These are phyloP conservation scores for Dolomedes plantarius DNA, from an alignment of 2,888 invertebrate genomes.

Conservation along the genomic window DNA sequence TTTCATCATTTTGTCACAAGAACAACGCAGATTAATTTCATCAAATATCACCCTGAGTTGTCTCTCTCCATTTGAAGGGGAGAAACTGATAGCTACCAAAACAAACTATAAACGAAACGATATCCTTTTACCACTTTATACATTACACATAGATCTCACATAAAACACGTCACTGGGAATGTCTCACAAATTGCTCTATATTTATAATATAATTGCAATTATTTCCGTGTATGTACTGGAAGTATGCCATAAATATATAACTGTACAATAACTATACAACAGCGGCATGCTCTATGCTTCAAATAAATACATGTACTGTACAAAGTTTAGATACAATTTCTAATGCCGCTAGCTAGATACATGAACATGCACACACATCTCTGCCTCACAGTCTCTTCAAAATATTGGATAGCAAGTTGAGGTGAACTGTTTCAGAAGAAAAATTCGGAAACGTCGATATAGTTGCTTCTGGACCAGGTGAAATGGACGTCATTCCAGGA, in stretches of 20 bases:
- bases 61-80: not conserved
- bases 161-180: conserved; percentile 53
- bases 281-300: conserved; percentile 41
- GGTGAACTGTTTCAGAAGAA: conserved; percentile 3
- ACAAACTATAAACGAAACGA: not conserved
- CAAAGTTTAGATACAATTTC: conserved; percentile 28
- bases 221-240: conserved; percentile 15
- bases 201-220: conserved; percentile 34
- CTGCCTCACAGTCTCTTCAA: conserved; percentile 20
- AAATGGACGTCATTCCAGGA: conserved; percentile 50
- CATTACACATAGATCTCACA: conserved; percentile 12
- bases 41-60: conserved; percentile 39
- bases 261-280: conserved; percentile 69
- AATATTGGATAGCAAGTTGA: not conserved
- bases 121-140: not conserved
- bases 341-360: conserved; percentile 56
- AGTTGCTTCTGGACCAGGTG: conserved; percentile 43
- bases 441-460: conserved; percentile 25
- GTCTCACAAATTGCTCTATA: conserved; percentile 19
- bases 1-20: conserved; percentile 26
- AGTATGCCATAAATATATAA: conserved; percentile 58
- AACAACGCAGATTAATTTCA: not conserved
- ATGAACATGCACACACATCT: conserved; percentile 33
- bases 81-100: conserved; percentile 13
- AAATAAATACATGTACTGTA: conserved; percentile 68